Conservation (phyloP, 2,113 vertebrate species). For the Ahaetulla prasina region DNA sequence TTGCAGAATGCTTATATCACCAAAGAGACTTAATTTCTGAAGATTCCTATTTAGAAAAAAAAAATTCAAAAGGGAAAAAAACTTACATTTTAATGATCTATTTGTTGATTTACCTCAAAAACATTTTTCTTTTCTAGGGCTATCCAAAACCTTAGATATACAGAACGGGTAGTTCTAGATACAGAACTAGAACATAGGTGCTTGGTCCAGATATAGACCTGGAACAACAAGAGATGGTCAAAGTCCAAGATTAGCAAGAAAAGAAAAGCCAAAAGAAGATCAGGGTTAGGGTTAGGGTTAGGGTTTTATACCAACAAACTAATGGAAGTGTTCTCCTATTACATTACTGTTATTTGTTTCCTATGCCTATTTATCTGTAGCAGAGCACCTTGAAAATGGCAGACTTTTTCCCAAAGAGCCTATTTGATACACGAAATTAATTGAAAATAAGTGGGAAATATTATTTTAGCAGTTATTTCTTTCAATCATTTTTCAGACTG, state of each 20-base stretch:
- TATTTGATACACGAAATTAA: not conserved
- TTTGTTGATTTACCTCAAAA: not conserved
- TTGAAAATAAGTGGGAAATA: not conserved
- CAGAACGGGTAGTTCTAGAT: not conserved
- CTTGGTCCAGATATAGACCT: not conserved
- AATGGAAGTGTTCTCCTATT: not conserved
- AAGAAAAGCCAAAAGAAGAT: not conserved
- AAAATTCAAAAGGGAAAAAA: constrained; percentile 26
- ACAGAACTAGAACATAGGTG: not conserved
- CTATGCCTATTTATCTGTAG: not conserved
- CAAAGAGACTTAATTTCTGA: constrained; percentile 92
- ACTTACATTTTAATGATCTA: not conserved
- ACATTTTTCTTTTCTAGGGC: not conserved
- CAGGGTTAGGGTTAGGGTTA: not conserved
- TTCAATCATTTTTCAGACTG: not conserved
- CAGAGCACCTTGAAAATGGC: not conserved
- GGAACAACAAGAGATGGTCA: not conserved
- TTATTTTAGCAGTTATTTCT: not conserved
- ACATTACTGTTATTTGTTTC: not conserved
- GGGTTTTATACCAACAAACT: not conserved
- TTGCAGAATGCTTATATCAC: constrained; percentile 90
- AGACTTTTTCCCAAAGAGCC: not conserved
- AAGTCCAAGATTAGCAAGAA: not conserved
- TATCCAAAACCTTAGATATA: not conserved
- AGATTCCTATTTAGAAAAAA: constrained; percentile 80